phyloP scores from a whole-genome alignment of 2,797 vertebrate species.

The Falco naumanni region DNA sequence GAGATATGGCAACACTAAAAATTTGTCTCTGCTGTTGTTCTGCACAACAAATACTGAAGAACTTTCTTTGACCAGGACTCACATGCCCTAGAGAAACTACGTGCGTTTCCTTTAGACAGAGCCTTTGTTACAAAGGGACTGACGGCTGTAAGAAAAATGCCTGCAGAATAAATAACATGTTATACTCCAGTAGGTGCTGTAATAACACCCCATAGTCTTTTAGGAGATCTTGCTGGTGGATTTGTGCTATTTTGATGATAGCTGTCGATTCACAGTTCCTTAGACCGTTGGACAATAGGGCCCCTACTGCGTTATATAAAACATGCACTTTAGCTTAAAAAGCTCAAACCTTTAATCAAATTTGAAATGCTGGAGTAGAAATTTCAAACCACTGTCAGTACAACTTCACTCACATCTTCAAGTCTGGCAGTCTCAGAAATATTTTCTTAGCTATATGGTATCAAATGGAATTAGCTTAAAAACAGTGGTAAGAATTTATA shows the following conservation, averaged over 20 bases:
- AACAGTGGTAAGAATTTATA: neutral
- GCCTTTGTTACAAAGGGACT: neutral
- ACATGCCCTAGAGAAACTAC: neutral
- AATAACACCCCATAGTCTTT: constrained; percentile 41
- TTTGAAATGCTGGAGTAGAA: constrained; percentile 20
- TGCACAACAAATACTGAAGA: neutral
- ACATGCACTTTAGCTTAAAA: constrained; percentile 58
- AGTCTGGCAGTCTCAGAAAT: constrained; percentile 16
- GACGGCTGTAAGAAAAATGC: neutral
- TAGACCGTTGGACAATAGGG: constrained; percentile 17
- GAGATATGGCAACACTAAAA: neutral
- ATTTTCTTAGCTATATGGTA: neutral
- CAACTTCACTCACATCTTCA: constrained; percentile 16
- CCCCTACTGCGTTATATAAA: constrained; percentile 39
- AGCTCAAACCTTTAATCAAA: constrained; percentile 62
- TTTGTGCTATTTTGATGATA: constrained; percentile 62
- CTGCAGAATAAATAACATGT: constrained; percentile 40
- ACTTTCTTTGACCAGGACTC: neutral
- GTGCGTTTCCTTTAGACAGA: neutral
- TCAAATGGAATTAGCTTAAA: constrained; percentile 27
- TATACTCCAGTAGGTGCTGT: constrained; percentile 44
- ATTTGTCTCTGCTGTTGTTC: neutral
- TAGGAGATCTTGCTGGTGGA: constrained; percentile 36
- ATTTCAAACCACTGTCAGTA: constrained; percentile 29
- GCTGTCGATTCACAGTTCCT: constrained; percentile 23